Evolutionary conservation across 2,113 vertebrate species (phyloP).

Genomic region (Fulica atra): DNA sequence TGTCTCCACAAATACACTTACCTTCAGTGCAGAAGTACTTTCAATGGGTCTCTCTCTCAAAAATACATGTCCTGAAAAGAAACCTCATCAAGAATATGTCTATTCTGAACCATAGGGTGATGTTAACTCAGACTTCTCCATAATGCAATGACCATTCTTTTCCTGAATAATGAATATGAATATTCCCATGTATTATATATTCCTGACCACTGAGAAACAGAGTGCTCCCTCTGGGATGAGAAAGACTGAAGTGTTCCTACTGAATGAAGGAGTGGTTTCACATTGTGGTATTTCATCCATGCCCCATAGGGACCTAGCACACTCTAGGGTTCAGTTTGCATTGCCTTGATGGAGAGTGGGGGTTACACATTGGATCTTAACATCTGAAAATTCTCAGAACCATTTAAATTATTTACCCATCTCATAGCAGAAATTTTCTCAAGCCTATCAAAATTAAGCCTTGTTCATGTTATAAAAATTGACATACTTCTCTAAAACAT

Average conservation of each 20-base stretch:
- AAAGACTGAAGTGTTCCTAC: neutral
- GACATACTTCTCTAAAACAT: neutral
- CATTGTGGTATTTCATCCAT: neutral
- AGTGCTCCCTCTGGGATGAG: neutral
- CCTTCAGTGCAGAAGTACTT: neutral
- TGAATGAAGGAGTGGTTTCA: neutral
- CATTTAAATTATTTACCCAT: neutral
- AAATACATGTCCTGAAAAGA: neutral
- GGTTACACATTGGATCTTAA: neutral
- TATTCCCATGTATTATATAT: slow-evolving; percentile 5
- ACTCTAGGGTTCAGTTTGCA: neutral
- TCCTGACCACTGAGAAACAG: neutral
- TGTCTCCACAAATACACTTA: neutral
- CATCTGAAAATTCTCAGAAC: neutral
- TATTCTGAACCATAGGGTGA: neutral
- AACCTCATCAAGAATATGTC: neutral
- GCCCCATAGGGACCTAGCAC: neutral
- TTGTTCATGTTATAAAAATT: neutral
- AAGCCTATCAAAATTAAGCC: neutral
- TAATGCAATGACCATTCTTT: neutral
- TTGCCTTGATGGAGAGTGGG: neutral
- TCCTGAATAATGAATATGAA: slow-evolving; percentile 38
- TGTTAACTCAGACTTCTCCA: neutral
- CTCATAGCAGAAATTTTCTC: neutral
- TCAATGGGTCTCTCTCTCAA: neutral